Conservation (phyloP, 2,113 vertebrate species). For the Corythaixoides concolor region DNA sequence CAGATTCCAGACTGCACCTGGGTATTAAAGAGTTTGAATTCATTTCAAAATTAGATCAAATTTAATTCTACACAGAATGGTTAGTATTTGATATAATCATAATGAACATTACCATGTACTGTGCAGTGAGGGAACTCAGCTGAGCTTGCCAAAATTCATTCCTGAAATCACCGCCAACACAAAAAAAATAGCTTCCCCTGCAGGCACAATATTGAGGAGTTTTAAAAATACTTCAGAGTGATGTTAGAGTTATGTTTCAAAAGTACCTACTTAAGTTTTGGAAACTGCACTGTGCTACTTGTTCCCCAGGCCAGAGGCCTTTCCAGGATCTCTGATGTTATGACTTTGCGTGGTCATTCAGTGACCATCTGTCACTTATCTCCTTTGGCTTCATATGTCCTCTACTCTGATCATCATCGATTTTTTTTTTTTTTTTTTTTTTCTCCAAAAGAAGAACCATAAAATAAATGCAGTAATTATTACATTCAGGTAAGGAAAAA, state of each 20-base stretch:
- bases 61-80: conserved; percentile 33
- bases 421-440: neutral
- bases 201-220: conserved; percentile 14
- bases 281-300: neutral
- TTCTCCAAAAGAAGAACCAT: neutral
- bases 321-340: neutral
- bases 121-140: conserved; percentile 11
- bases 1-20: neutral
- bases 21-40: conserved; percentile 25
- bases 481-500: neutral
- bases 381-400: neutral
- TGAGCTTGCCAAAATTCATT: conserved; percentile 47
- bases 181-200: conserved; percentile 21
- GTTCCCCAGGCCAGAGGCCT: neutral
- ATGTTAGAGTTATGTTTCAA: conserved; percentile 17
- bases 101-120: conserved; percentile 35
- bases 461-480: conserved; percentile 54
- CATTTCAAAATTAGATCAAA: conserved; percentile 46
- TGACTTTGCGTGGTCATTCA: conserved; percentile 12
- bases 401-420: neutral
- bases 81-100: conserved; percentile 35
- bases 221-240: conserved; percentile 46
- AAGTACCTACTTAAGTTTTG: conserved; percentile 24
- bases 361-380: conserved; percentile 60
- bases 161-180: neutral